A percentile compares a stretch with the other conserved stretches of the same genome.
These are phyloP conservation scores for Callosobruchus maculatus DNA, from an alignment of 2,888 invertebrate genomes.

Conservation along the genomic window DNA sequence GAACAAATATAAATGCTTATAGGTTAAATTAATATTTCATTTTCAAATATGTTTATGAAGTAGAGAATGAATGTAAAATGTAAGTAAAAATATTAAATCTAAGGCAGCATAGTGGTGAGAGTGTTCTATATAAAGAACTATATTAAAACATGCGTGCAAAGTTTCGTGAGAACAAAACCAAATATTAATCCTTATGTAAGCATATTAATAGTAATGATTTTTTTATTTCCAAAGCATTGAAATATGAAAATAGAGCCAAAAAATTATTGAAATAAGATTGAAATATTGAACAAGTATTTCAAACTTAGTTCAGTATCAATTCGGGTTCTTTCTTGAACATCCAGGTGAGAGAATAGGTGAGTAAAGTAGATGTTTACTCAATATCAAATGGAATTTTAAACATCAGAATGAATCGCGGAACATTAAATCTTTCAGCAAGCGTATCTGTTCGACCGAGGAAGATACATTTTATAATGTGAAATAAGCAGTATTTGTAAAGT, in stretches of 20 bases:
- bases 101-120: constrained; percentile 31
- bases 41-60: neutral
- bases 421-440: no score
- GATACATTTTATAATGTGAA: no score
- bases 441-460: no score
- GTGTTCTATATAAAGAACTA: constrained; percentile 41
- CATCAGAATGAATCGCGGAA: no score
- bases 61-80: neutral
- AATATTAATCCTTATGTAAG: neutral
- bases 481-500: no score
- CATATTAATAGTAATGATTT: neutral
- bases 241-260: neutral
- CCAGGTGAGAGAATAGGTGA: neutral
- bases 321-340: neutral
- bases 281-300: neutral
- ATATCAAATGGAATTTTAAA: neutral
- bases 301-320: neutral
- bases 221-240: neutral
- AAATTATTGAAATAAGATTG: neutral
- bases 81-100: constrained; percentile 24
- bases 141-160: constrained; percentile 38
- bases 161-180: constrained; percentile 10
- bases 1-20: neutral
- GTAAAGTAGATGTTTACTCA: neutral
- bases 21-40: neutral